Percentiles rank a stretch among this genome's conserved stretches.
These are phyloP conservation scores for Chloroceryle aenea DNA, from an alignment of 2,113 vertebrate species.

Conservation along the genomic window DNA sequence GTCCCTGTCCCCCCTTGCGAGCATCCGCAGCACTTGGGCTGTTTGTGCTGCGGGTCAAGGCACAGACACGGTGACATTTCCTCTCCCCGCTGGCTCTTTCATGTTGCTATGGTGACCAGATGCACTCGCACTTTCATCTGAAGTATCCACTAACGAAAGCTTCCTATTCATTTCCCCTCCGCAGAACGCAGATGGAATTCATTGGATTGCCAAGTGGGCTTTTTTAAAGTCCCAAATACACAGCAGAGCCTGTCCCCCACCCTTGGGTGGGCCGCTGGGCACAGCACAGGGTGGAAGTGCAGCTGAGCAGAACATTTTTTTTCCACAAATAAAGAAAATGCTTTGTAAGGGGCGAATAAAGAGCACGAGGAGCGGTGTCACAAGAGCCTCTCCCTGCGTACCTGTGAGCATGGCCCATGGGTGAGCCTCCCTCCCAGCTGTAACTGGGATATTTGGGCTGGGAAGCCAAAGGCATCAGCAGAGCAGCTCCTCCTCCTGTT, in stretches of 20 bases:
- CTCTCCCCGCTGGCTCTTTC: conserved; percentile 9
- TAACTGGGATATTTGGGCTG: not conserved
- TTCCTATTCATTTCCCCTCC: conserved; percentile 33
- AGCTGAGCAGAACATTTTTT: not conserved
- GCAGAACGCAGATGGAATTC: not conserved
- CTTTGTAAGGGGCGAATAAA: not conserved
- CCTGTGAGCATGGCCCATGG: no score
- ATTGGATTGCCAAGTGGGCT: not conserved
- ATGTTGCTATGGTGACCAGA: conserved; percentile 73
- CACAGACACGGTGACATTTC: conserved; percentile 22
- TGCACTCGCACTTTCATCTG: conserved; percentile 40
- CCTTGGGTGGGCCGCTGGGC: not conserved
- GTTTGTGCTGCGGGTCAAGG: conserved; percentile 21
- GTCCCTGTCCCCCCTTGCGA: not conserved
- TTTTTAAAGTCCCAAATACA: not conserved
- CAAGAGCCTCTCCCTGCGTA: not conserved
- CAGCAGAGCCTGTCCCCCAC: not conserved
- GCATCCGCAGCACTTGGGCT: not conserved
- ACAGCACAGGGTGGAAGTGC: not conserved
- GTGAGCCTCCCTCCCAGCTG: not conserved
- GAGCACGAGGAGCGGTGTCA: not conserved
- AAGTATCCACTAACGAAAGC: conserved; percentile 68
- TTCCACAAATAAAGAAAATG: not conserved
- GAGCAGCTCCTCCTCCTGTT: not conserved
- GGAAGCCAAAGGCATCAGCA: not conserved